These are phyloP conservation scores for Megaleporinus macrocephalus DNA, from an alignment of 2,113 vertebrate species.

Conservation along the genomic window DNA sequence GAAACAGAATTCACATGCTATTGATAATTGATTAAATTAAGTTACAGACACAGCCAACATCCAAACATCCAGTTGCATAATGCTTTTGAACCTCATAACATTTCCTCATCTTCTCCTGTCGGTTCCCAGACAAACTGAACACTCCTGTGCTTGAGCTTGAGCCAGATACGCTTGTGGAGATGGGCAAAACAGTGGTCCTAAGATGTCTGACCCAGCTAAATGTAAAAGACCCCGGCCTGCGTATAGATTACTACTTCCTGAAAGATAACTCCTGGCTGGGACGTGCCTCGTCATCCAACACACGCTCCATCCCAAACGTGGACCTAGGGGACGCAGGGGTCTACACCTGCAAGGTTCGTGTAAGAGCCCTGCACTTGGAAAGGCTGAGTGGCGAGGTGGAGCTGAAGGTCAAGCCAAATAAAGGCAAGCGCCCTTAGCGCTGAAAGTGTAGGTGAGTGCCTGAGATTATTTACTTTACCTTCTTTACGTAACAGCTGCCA, in stretches of 20 bases:
- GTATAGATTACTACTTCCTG: constrained; percentile 63
- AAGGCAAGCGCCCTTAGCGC: not conserved
- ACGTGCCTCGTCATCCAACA: constrained; percentile 36
- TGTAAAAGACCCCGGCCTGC: constrained; percentile 42
- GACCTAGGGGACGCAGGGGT: constrained; percentile 13
- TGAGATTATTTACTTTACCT: no score
- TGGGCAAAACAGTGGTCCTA: constrained; percentile 46
- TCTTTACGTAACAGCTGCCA: no score
- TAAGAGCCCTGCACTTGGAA: constrained; percentile 53
- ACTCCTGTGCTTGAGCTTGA: not conserved
- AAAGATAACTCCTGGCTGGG: constrained; percentile 46
- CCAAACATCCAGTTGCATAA: no score
- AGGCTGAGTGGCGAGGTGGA: constrained; percentile 51
- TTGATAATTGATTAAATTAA: no score
- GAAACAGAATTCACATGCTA: no score
- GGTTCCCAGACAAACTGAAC: constrained; percentile 12
- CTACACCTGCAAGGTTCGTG: constrained; percentile 67
- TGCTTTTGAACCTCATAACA: no score
- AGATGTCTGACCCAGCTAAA: constrained; percentile 64
- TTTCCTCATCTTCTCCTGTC: not conserved
- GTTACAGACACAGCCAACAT: no score
- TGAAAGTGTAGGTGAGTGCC: not conserved
- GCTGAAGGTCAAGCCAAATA: not conserved
- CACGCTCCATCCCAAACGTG: not conserved
- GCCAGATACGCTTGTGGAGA: not conserved